These are phyloP conservation scores for Tachysurus vachellii DNA, from an alignment of 2,113 vertebrate genomes.

Conservation along the genomic window DNA sequence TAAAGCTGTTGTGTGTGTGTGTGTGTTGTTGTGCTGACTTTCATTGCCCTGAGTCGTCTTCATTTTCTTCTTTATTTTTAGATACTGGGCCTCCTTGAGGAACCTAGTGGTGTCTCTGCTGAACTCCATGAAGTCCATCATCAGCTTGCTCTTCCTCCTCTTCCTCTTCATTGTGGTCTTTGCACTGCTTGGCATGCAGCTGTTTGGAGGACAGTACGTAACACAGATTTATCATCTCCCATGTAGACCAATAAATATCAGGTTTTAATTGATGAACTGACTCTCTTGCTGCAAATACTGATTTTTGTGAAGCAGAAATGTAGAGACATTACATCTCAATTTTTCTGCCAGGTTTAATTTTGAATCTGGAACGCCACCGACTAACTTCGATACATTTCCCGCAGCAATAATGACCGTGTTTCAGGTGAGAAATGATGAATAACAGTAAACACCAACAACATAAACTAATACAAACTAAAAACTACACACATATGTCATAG, in stretches of 20 bases:
- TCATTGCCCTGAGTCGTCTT: background rate
- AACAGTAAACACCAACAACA: background rate
- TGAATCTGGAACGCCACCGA: constrained; percentile 87
- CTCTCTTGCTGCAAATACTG: background rate
- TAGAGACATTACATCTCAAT: background rate
- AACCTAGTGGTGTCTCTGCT: constrained; percentile 95
- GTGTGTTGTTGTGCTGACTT: no score
- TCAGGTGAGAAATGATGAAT: constrained; percentile 76
- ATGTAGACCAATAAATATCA: background rate
- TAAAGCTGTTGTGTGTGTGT: no score
- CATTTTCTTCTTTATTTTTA: constrained; percentile 55
- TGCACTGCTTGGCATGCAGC: constrained; percentile 94
- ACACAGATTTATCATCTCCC: background rate
- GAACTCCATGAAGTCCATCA: constrained; percentile 99
- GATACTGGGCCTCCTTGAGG: constrained; percentile 93
- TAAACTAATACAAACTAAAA: background rate
- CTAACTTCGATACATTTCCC: constrained; percentile 97
- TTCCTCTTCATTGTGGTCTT: constrained; percentile 98
- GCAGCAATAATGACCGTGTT: constrained; percentile 99
- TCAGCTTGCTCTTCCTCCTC: constrained; percentile 94
- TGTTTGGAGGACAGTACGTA: constrained; percentile 96
- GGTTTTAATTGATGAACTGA: background rate
- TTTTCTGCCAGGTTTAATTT: constrained; percentile 78
- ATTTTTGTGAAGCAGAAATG: background rate
- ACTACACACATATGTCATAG: background rate